These are phyloP conservation scores for Porites evermanni DNA, from an alignment of 92 coral and sea anemone species.

Conservation along the genomic window DNA sequence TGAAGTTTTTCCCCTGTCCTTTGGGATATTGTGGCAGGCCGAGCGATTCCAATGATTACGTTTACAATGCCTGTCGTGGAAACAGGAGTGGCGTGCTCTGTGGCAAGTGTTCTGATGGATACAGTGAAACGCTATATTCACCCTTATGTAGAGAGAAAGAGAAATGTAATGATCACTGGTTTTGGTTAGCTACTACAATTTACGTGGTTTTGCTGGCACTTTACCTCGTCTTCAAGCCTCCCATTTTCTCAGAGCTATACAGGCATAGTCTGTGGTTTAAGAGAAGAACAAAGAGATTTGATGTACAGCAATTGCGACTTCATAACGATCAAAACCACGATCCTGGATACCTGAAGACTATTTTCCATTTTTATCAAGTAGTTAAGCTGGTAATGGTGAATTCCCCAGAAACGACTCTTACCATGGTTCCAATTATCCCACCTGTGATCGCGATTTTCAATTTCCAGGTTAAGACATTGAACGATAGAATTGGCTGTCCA, in stretches of 20 bases:
- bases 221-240: conserved; percentile 58
- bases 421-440: conserved; percentile 11
- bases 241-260: conserved; percentile 35
- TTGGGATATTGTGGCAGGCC: conserved; percentile 34
- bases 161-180: conserved; percentile 56
- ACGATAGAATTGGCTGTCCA: conserved; percentile 52
- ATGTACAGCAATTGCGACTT: not conserved
- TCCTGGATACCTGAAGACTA: conserved; percentile 26
- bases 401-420: conserved; percentile 14
- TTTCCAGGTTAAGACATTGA: conserved; percentile 37
- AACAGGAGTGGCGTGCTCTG: conserved; percentile 62
- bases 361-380: conserved; percentile 39
- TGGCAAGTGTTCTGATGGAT: conserved; percentile 62
- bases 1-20: conserved; percentile 61
- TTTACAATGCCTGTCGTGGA: conserved; percentile 62
- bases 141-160: conserved; percentile 38
- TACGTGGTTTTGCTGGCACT: conserved; percentile 33
- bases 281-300: not conserved
- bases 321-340: not conserved
- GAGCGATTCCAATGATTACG: not conserved
- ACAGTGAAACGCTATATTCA: conserved; percentile 51
- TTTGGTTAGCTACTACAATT: conserved; percentile 43
- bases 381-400: conserved; percentile 14
- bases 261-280: conserved; percentile 36
- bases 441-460: conserved; percentile 43